Conservation (phyloP, 2,113 vertebrate species). For the Thinocorus orbignyianus region DNA sequence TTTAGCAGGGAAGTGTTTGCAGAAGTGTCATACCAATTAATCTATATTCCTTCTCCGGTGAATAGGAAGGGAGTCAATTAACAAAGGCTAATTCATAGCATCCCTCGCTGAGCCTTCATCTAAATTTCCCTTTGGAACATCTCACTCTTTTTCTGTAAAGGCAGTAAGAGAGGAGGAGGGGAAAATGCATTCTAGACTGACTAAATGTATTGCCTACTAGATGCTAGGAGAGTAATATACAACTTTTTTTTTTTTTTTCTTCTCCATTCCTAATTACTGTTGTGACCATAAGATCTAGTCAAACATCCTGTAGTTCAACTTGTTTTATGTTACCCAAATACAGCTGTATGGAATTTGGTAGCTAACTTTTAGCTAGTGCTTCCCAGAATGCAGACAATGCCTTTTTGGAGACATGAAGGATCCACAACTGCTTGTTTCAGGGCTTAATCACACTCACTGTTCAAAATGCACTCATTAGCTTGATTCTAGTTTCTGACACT, state of each 20-base stretch:
- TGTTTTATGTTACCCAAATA: neutral
- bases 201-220: neutral
- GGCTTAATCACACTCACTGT: neutral
- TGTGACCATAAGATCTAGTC: neutral
- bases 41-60: neutral
- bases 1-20: neutral
- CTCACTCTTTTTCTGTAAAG: neutral
- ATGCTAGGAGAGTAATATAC: neutral
- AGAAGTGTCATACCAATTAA: neutral
- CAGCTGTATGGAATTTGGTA: neutral
- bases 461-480: neutral
- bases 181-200: neutral
- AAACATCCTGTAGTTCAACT: neutral
- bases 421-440: neutral
- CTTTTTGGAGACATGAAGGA: neutral
- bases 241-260: neutral
- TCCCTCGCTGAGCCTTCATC: neutral
- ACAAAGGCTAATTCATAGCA: neutral
- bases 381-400: neutral
- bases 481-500: neutral
- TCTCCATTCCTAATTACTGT: neutral
- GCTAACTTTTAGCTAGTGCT: neutral
- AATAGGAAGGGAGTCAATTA: neutral
- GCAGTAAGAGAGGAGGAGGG: accelerated
- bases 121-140: neutral